Evolutionary conservation across 1,140 invertebrate genomes (phyloP), one percentile per base, ranked within the genome.

Genomic region (Sminthurides bifidus): DNA sequence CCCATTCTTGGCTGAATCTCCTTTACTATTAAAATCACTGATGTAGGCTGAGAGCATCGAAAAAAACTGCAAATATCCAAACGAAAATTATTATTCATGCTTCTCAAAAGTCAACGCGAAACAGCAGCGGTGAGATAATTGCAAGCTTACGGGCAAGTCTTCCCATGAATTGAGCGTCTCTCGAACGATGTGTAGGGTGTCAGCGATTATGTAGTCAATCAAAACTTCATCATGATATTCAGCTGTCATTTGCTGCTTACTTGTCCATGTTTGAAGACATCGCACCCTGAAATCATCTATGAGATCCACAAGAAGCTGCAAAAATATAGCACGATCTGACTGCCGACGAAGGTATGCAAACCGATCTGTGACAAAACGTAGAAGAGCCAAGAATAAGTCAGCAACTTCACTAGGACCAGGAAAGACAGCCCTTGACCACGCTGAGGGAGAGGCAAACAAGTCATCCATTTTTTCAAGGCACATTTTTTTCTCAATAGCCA

Each of bases 251-350:
- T 61, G 45, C 5, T 40, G 29, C 19, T 35, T 38, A 35, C 59
- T 59, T 17, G 54, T 54, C 63, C 63, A 65, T 27, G 54, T 59
- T 52, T 61, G 60, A 6, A 65, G 30, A 37, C 49, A 59, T 4
- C 63, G 59, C 19, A 61, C 49, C 31, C 60, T 56, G 35, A 65
- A 65, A n/a, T 65, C 54, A 44, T 65, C 63, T 15, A 65, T 19
- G 6, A 65, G 31, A 17, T 61, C 58, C 14, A 54, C 46, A 2
- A 65, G 48, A 8, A 65, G 40, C 26, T 59, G 35, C 12, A 65
- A 15, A 51, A 65, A 65, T 17, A 57, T 45, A 24, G 60, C 37
- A 33, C 52, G 56, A 21, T 65, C 59, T 31, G 41, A 51, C 2
- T 53, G 59, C 37, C 61, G 56, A 17, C 56, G 26, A 15, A 65